Percentiles rank a stretch among this genome's conserved stretches.
Conservation (phyloP, 2,888 invertebrate species). For the Drosophila setosimentum region DNA sequence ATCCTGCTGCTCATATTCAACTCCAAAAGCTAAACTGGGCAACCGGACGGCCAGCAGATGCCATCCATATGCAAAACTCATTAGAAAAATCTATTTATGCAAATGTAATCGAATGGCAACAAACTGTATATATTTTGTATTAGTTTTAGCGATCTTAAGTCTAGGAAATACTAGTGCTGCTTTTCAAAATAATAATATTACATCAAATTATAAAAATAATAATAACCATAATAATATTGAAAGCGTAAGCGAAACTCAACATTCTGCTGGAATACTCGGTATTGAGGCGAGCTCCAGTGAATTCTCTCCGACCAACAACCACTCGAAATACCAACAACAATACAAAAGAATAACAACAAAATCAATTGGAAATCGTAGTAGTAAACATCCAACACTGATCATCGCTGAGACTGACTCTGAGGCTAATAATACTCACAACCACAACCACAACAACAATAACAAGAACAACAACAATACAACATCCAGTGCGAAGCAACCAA, state of each 20-base stretch:
- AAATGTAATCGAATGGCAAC: conserved; percentile 75
- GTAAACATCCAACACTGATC: conserved; percentile 24
- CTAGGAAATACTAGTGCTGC: conserved; percentile 67
- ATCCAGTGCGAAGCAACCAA: conserved; percentile 39
- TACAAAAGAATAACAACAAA: conserved; percentile 18
- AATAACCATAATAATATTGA: conserved; percentile 31
- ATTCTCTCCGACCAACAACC: conserved; percentile 34
- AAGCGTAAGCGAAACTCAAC: conserved; percentile 45
- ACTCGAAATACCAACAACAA: conserved; percentile 40
- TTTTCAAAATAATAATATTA: conserved; percentile 40
- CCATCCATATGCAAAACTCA: conserved; percentile 60
- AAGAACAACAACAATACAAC: conserved; percentile 28
- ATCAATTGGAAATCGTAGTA: conserved; percentile 14
- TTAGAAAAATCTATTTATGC: conserved; percentile 67
- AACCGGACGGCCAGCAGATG: conserved; percentile 29
- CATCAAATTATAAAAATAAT: conserved; percentile 19
- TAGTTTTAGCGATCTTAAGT: conserved; percentile 71
- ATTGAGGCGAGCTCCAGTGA: conserved; percentile 36
- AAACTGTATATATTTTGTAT: conserved; percentile 78
- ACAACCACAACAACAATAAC: conserved; percentile 22
- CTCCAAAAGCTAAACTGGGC: conserved; percentile 19
- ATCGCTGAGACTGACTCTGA: conserved; percentile 46
- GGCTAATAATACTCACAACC: conserved; percentile 56
- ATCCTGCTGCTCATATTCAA: conserved; percentile 19
- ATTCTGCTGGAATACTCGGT: conserved; percentile 49